Evolutionary conservation across 2,888 invertebrate species (phyloP).

Genomic region (Phalera bucephala): DNA sequence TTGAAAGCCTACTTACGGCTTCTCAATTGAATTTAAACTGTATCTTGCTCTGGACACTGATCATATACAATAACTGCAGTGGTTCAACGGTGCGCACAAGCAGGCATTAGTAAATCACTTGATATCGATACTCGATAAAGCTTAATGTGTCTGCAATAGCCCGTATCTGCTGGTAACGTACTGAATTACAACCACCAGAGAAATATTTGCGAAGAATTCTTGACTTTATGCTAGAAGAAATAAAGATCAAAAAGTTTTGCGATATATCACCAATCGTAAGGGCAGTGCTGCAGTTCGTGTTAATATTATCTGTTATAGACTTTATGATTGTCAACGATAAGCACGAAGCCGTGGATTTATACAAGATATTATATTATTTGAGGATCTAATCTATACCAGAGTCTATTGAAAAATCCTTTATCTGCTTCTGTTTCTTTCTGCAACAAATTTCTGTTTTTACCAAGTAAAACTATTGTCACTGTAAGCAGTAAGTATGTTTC

Average conservation of each 20-base stretch:
- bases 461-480: too few relatives aligned
- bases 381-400: background rate
- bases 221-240: slow-evolving; percentile 13
- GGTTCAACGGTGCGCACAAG: slow-evolving; percentile 29
- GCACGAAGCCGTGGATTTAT: slow-evolving; percentile 14
- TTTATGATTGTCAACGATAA: slow-evolving; percentile 23
- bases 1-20: too few relatives aligned
- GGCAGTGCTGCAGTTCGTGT: slow-evolving; percentile 14
- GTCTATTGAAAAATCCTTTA: background rate
- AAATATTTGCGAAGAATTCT: slow-evolving; percentile 16
- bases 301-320: slow-evolving; percentile 18
- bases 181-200: slow-evolving; percentile 20
- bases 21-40: slow-evolving; percentile 34
- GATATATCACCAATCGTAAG: slow-evolving; percentile 7
- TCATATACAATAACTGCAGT: slow-evolving; percentile 32
- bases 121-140: slow-evolving; percentile 46
- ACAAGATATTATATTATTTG: background rate
- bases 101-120: slow-evolving; percentile 49
- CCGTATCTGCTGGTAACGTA: slow-evolving; percentile 27
- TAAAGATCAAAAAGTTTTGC: slow-evolving; percentile 16
- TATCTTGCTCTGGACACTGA: slow-evolving; percentile 39
- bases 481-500: too few relatives aligned
- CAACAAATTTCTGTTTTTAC: too few relatives aligned
- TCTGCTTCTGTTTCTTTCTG: background rate
- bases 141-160: slow-evolving; percentile 39